Conservation (phyloP, 2,888 invertebrate species). For the Epicampocera succincta region DNA sequence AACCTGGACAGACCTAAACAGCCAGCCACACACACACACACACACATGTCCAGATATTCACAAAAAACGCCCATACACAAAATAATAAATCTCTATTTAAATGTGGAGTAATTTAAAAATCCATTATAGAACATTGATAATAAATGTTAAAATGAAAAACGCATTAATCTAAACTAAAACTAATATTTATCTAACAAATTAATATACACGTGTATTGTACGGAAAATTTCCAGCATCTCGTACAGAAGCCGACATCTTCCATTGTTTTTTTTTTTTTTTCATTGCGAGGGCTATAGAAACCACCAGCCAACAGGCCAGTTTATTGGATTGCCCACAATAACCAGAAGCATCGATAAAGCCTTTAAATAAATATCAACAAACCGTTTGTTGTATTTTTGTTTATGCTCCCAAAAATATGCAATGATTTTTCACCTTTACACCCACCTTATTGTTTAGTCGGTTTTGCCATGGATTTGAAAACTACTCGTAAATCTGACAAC, state of each 20-base stretch:
- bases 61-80: conserved; percentile 7
- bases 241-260: background rate
- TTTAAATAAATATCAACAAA: conserved; percentile 68
- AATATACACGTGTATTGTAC: conserved; percentile 68
- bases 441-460: conserved; percentile 19
- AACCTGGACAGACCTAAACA: conserved; percentile 42
- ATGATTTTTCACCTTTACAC: conserved; percentile 41
- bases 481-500: conserved; percentile 23
- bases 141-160: conserved; percentile 65
- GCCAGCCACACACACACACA: background rate
- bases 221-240: conserved; percentile 35
- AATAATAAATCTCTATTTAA: conserved; percentile 64
- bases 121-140: conserved; percentile 64
- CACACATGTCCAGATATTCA: no score
- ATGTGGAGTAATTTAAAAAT: conserved; percentile 69
- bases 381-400: conserved; percentile 57
- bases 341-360: conserved; percentile 60
- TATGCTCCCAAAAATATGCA: conserved; percentile 26
- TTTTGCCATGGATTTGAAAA: conserved; percentile 12
- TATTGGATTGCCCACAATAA: conserved; percentile 14
- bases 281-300: background rate
- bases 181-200: conserved; percentile 74
- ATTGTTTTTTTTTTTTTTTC: no score
- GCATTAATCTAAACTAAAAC: conserved; percentile 71
- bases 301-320: background rate